Conservation (phyloP, 2,113 vertebrate genomes). For the Maccullochella peelii region DNA sequence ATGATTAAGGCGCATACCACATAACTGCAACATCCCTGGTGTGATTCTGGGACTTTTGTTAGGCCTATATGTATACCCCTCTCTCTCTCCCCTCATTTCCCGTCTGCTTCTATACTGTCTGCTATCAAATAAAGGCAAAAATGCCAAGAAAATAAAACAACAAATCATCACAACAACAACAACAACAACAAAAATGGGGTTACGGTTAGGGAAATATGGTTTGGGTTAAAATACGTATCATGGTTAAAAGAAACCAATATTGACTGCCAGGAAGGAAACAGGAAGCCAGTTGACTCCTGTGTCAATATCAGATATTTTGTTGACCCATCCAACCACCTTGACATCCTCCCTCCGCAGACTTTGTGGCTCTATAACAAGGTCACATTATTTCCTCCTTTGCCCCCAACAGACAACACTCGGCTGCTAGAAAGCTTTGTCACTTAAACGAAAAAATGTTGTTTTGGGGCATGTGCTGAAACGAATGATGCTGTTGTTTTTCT, state of each 20-base stretch:
- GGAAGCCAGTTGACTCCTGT: background rate
- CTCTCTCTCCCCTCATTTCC: background rate
- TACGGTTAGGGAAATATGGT: no score
- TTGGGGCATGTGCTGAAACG: background rate
- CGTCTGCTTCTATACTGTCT: background rate
- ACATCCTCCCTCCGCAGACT: background rate
- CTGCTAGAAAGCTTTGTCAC: background rate
- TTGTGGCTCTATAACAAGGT: background rate
- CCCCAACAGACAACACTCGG: background rate
- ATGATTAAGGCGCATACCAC: background rate
- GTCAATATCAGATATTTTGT: background rate
- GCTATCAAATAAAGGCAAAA: background rate
- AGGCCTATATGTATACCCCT: no score
- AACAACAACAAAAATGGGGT: background rate
- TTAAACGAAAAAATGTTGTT: background rate
- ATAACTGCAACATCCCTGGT: no score
- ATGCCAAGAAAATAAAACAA: background rate
- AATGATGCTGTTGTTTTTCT: background rate
- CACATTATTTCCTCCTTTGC: background rate
- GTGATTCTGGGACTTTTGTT: no score
- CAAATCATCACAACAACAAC: background rate
- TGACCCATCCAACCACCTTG: background rate
- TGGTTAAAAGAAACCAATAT: background rate
- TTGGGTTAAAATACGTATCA: background rate
- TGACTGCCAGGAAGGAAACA: background rate